Evolutionary conservation across 2,888 invertebrate genomes (phyloP).

Genomic region (Ophion obscuratus): DNA sequence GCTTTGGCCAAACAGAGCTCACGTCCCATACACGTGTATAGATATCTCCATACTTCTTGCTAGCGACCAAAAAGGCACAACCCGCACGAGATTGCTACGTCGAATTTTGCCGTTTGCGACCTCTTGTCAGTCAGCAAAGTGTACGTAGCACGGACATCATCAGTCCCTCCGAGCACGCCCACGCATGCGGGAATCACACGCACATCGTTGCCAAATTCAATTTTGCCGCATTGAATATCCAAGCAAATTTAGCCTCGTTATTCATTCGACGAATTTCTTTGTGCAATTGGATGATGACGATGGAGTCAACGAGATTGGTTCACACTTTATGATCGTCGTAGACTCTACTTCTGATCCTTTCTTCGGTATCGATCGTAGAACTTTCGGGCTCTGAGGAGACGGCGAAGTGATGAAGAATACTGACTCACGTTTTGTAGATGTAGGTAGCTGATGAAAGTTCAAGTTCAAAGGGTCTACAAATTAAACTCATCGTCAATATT

Average conservation of each 20-base stretch:
- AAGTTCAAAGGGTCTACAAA: not conserved
- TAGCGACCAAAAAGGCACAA: conserved; percentile 30
- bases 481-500: no score
- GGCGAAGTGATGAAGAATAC: not conserved
- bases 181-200: conserved; percentile 52
- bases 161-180: conserved; percentile 54
- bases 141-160: conserved; percentile 49
- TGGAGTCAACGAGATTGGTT: not conserved
- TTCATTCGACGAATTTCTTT: conserved; percentile 38
- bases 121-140: not conserved
- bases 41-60: not conserved
- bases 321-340: not conserved
- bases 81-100: not conserved
- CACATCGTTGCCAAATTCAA: conserved; percentile 59
- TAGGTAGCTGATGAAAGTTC: not conserved
- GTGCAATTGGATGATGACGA: not conserved
- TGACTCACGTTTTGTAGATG: not conserved
- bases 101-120: not conserved
- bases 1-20: conserved; percentile 65
- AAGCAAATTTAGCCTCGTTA: conserved; percentile 12
- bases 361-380: not conserved
- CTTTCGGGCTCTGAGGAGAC: not conserved
- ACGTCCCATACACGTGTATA: conserved; percentile 29
- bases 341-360: conserved; percentile 1
- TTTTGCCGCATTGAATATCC: conserved; percentile 50